Evolutionary conservation across 2,113 vertebrate genomes (phyloP).

Genomic region (Orientallactaga bullata): DNA sequence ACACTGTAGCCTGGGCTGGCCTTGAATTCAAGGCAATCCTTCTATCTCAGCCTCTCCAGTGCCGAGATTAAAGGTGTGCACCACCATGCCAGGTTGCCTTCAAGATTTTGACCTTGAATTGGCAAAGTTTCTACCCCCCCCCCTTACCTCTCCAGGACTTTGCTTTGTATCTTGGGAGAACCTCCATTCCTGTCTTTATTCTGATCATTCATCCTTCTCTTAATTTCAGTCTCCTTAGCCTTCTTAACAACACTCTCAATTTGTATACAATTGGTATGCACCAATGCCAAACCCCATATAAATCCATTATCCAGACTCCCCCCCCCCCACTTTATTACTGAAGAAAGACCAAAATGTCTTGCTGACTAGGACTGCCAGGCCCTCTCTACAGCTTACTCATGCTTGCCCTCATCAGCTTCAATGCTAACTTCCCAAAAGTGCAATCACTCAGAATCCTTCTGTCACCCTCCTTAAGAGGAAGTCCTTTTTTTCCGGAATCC

Average conservation of each 20-base stretch:
- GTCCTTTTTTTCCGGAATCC: background rate
- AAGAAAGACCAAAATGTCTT: background rate
- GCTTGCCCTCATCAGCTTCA: background rate
- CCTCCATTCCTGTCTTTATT: background rate
- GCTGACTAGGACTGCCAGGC: background rate
- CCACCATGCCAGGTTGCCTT: background rate
- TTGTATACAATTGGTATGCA: background rate
- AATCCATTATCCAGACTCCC: background rate
- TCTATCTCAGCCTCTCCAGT: too few species aligned
- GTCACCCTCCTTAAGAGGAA: constrained; percentile 1
- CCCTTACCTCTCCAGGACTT: background rate
- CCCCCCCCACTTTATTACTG: background rate
- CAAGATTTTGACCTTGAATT: background rate
- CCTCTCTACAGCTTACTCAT: background rate
- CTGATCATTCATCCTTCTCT: background rate
- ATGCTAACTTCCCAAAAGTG: constrained; percentile 30
- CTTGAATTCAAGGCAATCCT: too few species aligned
- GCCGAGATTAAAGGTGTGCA: too few species aligned
- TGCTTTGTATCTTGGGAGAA: constrained; percentile 35
- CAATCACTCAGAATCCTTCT: background rate
- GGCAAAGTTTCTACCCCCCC: background rate
- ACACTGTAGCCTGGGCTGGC: too few species aligned
- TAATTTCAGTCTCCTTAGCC: background rate
- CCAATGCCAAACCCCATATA: background rate
- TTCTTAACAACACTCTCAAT: background rate